phyloP scores from a whole-genome alignment of 2,888 invertebrate species.

The Conomelus anceps region DNA sequence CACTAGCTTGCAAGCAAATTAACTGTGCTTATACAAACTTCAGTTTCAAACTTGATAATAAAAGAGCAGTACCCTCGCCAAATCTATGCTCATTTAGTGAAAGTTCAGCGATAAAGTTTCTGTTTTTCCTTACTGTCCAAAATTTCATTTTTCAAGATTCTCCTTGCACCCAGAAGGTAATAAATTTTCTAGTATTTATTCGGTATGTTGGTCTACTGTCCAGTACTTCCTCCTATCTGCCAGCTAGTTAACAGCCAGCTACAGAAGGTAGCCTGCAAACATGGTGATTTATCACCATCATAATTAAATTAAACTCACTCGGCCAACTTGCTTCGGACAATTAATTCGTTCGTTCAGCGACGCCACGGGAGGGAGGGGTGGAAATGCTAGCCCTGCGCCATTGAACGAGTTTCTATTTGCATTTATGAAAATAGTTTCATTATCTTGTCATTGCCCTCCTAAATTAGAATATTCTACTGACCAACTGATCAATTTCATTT shows the following conservation, averaged over 20 bases:
- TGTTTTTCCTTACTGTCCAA: background rate
- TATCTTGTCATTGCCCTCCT: no score
- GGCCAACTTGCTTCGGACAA: background rate
- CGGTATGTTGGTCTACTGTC: background rate
- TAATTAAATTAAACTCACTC: background rate
- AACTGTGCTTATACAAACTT: background rate
- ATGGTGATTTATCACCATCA: background rate
- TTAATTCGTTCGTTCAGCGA: background rate
- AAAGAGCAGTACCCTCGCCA: background rate
- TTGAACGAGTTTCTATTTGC: background rate
- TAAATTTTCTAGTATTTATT: background rate
- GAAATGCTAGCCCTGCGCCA: background rate
- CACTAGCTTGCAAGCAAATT: background rate
- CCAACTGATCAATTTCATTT: no score
- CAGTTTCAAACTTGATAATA: background rate
- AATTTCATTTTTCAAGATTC: background rate
- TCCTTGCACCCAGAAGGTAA: background rate
- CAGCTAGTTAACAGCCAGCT: no score
- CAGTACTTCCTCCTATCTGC: background rate
- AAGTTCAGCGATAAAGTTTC: background rate
- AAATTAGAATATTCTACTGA: no score
- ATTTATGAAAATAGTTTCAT: no score
- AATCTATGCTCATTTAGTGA: background rate
- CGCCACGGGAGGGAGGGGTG: background rate
- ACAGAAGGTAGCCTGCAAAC: background rate